Conservation (phyloP, 2,797 vertebrate species). For the Pangasius krempfi region DNA sequence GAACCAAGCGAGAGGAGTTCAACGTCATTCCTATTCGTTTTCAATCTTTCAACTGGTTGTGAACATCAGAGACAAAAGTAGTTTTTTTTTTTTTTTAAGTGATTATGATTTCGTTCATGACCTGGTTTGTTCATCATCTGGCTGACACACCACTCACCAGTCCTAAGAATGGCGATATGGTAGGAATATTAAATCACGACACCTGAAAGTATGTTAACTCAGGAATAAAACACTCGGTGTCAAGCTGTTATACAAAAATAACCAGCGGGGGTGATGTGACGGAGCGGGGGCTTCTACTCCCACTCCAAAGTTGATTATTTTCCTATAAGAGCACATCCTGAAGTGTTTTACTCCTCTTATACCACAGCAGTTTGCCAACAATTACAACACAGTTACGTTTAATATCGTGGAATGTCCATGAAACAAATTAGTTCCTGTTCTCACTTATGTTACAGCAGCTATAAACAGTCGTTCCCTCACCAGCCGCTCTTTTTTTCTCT, state of each 20-base stretch:
- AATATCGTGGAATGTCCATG: background rate
- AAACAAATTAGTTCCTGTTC: background rate
- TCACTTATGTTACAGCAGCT: background rate
- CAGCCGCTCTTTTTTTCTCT: background rate
- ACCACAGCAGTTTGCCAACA: background rate
- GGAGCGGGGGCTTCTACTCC: no score
- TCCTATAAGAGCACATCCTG: background rate
- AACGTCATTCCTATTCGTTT: constrained; percentile 56
- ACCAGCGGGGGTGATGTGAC: no score
- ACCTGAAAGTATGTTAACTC: background rate
- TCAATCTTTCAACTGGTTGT: constrained; percentile 11
- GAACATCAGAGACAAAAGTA: constrained; percentile 50
- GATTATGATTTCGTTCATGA: background rate
- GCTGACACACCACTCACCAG: background rate
- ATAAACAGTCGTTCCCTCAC: background rate
- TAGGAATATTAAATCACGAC: background rate
- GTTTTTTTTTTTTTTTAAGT: constrained; percentile 42
- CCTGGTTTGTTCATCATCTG: background rate
- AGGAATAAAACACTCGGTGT: background rate
- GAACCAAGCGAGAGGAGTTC: constrained; percentile 57
- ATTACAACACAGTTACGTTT: background rate
- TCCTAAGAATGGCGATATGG: background rate
- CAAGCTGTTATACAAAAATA: no score
- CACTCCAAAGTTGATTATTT: background rate
- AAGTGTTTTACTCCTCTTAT: background rate